Evolutionary conservation across 2,888 invertebrate species (phyloP).

Genomic region (Clivina fossor): DNA sequence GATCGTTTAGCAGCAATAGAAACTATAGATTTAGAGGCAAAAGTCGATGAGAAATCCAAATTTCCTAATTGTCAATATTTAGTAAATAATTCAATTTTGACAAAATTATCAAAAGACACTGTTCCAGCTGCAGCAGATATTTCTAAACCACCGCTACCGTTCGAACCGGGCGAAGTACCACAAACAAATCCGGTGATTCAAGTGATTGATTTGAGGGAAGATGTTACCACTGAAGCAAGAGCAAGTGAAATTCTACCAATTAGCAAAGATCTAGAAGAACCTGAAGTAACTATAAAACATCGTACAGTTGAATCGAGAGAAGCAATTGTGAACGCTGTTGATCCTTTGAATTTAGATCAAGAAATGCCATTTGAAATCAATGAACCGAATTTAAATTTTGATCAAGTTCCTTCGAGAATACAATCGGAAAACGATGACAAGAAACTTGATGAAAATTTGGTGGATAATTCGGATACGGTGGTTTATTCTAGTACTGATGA

Average conservation of each 20-base stretch:
- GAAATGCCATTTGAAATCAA: background rate
- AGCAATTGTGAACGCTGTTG: constrained; percentile 36
- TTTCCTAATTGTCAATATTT: too few relatives aligned
- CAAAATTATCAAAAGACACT: background rate
- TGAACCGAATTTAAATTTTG: constrained; percentile 22
- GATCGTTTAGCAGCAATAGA: too few relatives aligned
- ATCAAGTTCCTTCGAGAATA: constrained; percentile 4
- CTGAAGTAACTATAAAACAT: constrained; percentile 38
- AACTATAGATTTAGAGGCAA: too few relatives aligned
- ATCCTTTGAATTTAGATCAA: constrained; percentile 35
- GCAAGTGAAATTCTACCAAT: too few relatives aligned
- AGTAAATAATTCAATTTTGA: too few relatives aligned
- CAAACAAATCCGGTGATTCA: constrained; percentile 5
- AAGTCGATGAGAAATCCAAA: too few relatives aligned
- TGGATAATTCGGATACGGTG: constrained; percentile 38
- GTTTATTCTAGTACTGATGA: constrained; percentile 32
- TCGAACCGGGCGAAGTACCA: background rate
- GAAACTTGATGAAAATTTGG: constrained; percentile 6
- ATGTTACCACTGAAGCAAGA: too few relatives aligned
- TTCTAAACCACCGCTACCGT: background rate
- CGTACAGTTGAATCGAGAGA: constrained; percentile 26
- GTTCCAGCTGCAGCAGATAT: background rate
- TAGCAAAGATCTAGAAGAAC: constrained; percentile 33
- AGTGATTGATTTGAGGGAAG: constrained; percentile 14
- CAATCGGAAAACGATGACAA: constrained; percentile 4